phyloP scores from a whole-genome alignment of 2,888 invertebrate genomes.

The Melikaiella ostensackeni region DNA sequence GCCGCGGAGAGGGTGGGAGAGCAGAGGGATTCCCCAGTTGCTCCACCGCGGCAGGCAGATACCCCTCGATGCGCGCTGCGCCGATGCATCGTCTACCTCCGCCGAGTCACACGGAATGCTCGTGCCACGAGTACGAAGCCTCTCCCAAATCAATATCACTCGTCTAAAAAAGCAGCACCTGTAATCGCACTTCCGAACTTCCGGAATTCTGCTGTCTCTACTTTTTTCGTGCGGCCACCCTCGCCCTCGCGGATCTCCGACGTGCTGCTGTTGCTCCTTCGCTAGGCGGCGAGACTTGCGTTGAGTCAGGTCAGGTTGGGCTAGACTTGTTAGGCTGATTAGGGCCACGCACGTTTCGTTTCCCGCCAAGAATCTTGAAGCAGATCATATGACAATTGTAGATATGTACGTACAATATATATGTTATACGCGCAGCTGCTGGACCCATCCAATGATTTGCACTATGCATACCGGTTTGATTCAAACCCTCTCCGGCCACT shows the following conservation, averaged over 20 bases:
- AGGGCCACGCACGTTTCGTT: slow-evolving; percentile 47
- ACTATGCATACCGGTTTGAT: slow-evolving; percentile 57
- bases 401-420: not conserved
- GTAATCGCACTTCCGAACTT: slow-evolving; percentile 58
- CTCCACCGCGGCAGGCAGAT: slow-evolving; percentile 53
- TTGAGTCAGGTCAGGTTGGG: slow-evolving; percentile 54
- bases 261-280: not conserved
- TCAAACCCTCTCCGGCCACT: slow-evolving; percentile 52
- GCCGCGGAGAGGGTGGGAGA: slow-evolving; percentile 51
- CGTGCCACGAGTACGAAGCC: slow-evolving; percentile 74
- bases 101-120: slow-evolving; percentile 73
- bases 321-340: slow-evolving; percentile 47
- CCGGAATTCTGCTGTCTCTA: slow-evolving; percentile 44
- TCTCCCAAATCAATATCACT: slow-evolving; percentile 77
- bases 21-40: slow-evolving; percentile 67
- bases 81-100: slow-evolving; percentile 71
- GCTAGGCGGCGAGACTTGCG: slow-evolving; percentile 23
- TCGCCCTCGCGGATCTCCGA: slow-evolving; percentile 40
- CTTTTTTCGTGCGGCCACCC: slow-evolving; percentile 40
- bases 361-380: slow-evolving; percentile 55
- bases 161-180: slow-evolving; percentile 73
- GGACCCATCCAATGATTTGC: slow-evolving; percentile 56
- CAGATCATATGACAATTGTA: slow-evolving; percentile 14
- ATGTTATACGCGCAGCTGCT: slow-evolving; percentile 10
- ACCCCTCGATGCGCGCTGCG: slow-evolving; percentile 75